Evolutionary conservation across 2,113 vertebrate genomes (phyloP).

Genomic region (Cnemophilus loriae): DNA sequence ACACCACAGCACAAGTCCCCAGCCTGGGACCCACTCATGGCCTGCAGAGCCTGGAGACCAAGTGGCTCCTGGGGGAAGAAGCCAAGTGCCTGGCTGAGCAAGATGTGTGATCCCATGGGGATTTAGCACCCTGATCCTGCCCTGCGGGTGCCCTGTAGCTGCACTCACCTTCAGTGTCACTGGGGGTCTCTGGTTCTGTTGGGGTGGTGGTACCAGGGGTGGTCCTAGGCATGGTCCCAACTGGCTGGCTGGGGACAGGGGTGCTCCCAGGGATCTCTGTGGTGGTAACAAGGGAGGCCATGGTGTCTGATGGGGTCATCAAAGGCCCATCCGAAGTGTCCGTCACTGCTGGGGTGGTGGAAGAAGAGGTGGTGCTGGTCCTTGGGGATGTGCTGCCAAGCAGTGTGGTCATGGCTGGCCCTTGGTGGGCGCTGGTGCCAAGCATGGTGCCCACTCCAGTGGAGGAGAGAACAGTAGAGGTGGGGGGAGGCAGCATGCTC

Average conservation of each 20-base stretch:
- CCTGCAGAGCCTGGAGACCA: not conserved
- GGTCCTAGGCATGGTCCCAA: accelerated
- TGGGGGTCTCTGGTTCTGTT: not conserved
- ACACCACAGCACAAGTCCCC: not conserved
- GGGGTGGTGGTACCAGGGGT: not conserved
- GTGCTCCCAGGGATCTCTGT: not conserved
- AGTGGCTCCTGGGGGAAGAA: not conserved
- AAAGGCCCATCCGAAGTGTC: not conserved
- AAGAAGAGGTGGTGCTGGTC: not conserved
- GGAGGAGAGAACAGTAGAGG: not conserved
- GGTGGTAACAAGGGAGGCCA: not conserved
- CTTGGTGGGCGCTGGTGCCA: not conserved
- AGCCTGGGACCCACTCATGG: no score
- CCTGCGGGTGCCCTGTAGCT: accelerated
- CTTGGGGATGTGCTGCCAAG: not conserved
- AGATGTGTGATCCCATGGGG: not conserved
- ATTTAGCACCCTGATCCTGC: not conserved
- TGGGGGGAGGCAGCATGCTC: not conserved
- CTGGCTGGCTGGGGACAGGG: not conserved
- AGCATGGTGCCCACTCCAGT: accelerated
- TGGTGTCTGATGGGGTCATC: accelerated
- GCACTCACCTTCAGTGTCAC: not conserved
- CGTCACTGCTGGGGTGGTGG: not conserved
- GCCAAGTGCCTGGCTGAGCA: not conserved
- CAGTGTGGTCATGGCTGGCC: not conserved